These are phyloP conservation scores for Lutraria rhynchaena DNA, from an alignment of 1,140 invertebrate genomes.

Conservation along the genomic window DNA sequence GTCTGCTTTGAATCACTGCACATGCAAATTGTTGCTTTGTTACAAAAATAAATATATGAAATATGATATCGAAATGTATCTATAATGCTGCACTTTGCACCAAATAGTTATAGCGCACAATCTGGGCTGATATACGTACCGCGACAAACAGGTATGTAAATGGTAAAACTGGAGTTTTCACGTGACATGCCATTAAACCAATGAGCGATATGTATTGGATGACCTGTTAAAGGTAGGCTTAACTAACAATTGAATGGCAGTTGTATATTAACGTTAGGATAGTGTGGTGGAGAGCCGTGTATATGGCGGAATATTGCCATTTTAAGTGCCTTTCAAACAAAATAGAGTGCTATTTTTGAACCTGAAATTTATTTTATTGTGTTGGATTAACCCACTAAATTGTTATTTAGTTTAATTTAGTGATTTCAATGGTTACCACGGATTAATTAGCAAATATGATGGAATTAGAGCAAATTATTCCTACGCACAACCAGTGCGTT, in stretches of 20 bases:
- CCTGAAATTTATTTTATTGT: neutral
- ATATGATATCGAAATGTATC: too few relatives aligned
- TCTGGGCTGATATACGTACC: too few relatives aligned
- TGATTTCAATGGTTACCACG: conserved; percentile 36
- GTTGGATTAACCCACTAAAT: neutral
- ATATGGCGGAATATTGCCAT: conserved; percentile 24
- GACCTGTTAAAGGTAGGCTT: conserved; percentile 50
- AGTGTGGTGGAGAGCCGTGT: conserved; percentile 18
- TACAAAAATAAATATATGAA: too few relatives aligned
- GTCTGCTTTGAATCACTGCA: too few relatives aligned
- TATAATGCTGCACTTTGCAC: too few relatives aligned
- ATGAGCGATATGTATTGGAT: conserved; percentile 54
- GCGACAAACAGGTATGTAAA: too few relatives aligned
- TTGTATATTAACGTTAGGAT: conserved; percentile 28
- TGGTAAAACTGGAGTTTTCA: conserved; percentile 26
- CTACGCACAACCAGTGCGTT: conserved; percentile 54
- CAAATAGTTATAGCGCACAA: too few relatives aligned
- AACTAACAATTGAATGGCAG: conserved; percentile 48
- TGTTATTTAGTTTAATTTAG: conserved; percentile 2
- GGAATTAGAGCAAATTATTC: conserved; percentile 68
- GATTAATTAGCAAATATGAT: conserved; percentile 72
- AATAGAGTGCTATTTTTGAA: conserved; percentile 1
- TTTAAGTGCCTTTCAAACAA: conserved; percentile 19
- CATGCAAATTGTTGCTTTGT: too few relatives aligned
- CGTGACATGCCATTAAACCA: conserved; percentile 57